A percentile compares a stretch with the other conserved stretches of the same genome.
These are phyloP conservation scores for Acipenser ruthenus DNA, from an alignment of 2,797 vertebrate species.

Conservation along the genomic window DNA sequence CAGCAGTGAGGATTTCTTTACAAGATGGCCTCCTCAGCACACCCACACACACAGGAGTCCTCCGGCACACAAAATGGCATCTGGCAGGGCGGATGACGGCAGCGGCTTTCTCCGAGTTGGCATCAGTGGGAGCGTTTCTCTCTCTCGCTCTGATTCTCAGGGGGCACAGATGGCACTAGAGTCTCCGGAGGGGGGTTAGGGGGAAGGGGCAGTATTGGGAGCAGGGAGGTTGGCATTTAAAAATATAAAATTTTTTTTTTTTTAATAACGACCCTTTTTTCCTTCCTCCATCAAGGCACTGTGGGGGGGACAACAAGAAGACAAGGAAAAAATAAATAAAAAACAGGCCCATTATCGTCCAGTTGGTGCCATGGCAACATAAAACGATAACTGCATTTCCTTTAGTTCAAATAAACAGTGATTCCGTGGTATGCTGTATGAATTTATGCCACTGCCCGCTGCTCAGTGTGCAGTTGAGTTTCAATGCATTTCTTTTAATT, in stretches of 20 bases:
- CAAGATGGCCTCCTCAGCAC: conserved; percentile 81
- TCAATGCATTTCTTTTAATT: conserved; percentile 4
- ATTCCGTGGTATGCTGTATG: conserved; percentile 30
- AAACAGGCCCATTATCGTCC: conserved; percentile 28
- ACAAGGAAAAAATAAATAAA: conserved; percentile 34
- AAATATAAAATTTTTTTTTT: conserved; percentile 27
- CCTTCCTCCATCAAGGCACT: conserved; percentile 31
- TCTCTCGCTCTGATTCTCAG: conserved; percentile 28
- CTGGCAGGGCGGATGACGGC: conserved; percentile 37
- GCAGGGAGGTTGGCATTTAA: no score
- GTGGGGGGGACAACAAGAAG: conserved; percentile 18
- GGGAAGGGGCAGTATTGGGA: conserved; percentile 20
- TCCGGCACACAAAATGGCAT: conserved; percentile 19
- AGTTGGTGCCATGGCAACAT: conserved; percentile 42
- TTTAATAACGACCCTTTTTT: conserved; percentile 35
- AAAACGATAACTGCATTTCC: conserved; percentile 33
- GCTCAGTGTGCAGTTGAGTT: conserved; percentile 1
- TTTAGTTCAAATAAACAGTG: conserved; percentile 26
- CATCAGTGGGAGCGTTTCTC: conserved; percentile 27
- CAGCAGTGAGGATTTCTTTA: conserved; percentile 52
- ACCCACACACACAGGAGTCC: conserved; percentile 19
- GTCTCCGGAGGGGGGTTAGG: conserved; percentile 34
- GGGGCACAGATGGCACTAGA: conserved; percentile 50
- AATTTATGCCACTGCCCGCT: conserved; percentile 20
- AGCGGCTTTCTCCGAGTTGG: conserved; percentile 51